Conservation (phyloP, 2,888 invertebrate species). For the Acronicta aceris region DNA sequence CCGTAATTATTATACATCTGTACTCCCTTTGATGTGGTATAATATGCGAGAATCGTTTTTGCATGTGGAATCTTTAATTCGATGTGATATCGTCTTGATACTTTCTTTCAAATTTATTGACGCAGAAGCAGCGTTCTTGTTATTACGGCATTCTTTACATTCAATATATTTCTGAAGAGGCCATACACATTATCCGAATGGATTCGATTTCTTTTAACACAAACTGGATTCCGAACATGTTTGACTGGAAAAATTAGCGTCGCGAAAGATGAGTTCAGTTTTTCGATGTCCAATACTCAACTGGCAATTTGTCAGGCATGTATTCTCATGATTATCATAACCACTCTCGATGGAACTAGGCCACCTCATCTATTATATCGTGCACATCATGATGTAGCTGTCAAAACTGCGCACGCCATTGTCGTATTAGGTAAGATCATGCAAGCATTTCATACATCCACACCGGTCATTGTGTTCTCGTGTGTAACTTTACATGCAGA, state of each 20-base stretch:
- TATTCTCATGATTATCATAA: conserved; percentile 52
- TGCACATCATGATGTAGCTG: conserved; percentile 52
- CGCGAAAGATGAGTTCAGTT: conserved; percentile 20
- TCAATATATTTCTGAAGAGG: conserved; percentile 3
- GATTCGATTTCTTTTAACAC: not conserved
- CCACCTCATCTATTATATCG: conserved; percentile 51
- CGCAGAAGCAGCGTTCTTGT: conserved; percentile 15
- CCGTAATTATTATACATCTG: conserved; percentile 18
- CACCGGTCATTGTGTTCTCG: conserved; percentile 46
- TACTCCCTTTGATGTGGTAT: conserved; percentile 16
- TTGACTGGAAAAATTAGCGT: not conserved
- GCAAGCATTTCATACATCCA: conserved; percentile 34
- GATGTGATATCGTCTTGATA: not conserved
- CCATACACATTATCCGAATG: conserved; percentile 2
- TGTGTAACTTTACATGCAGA: conserved; percentile 47
- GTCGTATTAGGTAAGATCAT: conserved; percentile 53
- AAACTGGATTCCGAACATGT: not conserved
- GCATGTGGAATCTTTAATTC: not conserved
- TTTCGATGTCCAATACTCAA: conserved; percentile 19
- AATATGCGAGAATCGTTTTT: conserved; percentile 5
- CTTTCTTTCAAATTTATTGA: conserved; percentile 24
- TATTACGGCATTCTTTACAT: conserved; percentile 36
- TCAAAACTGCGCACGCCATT: conserved; percentile 55
- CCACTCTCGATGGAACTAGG: conserved; percentile 43
- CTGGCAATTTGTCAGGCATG: conserved; percentile 25